These are phyloP conservation scores for Mus pahari DNA, from an alignment of 2,113 vertebrate genomes.

Conservation along the genomic window DNA sequence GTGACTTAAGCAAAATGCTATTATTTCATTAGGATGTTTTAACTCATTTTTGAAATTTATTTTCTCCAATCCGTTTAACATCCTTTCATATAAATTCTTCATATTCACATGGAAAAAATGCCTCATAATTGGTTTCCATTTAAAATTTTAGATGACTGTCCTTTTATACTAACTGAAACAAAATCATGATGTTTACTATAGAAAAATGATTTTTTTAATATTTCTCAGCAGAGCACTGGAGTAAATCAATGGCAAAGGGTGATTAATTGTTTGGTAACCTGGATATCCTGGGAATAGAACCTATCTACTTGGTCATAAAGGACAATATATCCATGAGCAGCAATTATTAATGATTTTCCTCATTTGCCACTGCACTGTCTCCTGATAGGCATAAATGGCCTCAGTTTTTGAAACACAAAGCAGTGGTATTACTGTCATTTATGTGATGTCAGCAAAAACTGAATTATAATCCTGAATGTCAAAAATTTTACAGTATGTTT, in stretches of 20 bases:
- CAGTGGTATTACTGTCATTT: background rate
- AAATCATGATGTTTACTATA: conserved; percentile 41
- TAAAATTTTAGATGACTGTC: background rate
- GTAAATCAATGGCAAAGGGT: conserved; percentile 37
- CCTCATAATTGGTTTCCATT: background rate
- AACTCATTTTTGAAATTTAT: background rate
- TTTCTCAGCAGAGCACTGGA: conserved; percentile 30
- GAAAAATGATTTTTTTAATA: conserved; percentile 33
- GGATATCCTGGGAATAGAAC: background rate
- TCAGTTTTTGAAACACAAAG: background rate
- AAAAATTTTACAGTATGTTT: conserved; percentile 25
- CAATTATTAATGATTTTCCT: background rate
- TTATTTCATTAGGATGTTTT: background rate
- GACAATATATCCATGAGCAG: background rate
- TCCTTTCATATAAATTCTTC: background rate
- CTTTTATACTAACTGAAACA: background rate
- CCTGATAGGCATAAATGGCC: background rate
- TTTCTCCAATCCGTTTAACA: background rate
- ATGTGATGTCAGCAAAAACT: background rate
- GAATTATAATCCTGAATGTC: conserved; percentile 24
- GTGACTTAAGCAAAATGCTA: background rate
- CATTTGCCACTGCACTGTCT: background rate
- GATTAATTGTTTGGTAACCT: background rate
- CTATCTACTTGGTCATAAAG: background rate
- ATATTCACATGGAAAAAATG: background rate